Evolutionary conservation across 64 coral and sea anemone species (phyloP), one percentile per base, ranked within the genome.

Genomic region (Porites lutea): DNA sequence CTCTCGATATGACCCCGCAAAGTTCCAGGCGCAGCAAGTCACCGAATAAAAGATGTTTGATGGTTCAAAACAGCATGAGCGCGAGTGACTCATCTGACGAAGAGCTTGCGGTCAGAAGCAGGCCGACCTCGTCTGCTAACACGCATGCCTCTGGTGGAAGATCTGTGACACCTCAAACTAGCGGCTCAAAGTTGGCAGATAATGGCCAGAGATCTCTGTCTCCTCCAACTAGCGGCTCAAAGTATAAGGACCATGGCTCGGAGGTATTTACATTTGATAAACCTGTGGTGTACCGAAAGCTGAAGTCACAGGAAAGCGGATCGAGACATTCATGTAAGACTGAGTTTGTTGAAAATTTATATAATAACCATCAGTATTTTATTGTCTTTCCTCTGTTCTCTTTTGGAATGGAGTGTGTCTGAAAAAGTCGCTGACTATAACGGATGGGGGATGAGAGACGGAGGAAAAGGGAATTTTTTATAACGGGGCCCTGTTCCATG

Each of bases 41-140:
- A 21, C 81, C 63, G 11, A 22, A 80, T 12, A 61, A 80, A 60
- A 45, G 53, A 78, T 14, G 2, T 20, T 8, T 68, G 63, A 46
- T 7, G 10, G 62, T 60, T 65, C 58, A 84, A 52, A 67, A 84
- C 16, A n/a, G 44, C 9, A 6, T n/a, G 59, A 76, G 19, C 15
- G 62, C 37, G 16, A 84, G 81, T 52, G 81, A 84, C 4, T 84
- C 81, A 1, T 84, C 63, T 51, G 81, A 84, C 19, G 81, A 84
- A 49, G 62, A 69, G 6, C 48, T 51, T 1, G 19, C 12, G 54
- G 54, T 65, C 45, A 84, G 19, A 52, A 84, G 63, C 23, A 47
- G 47, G 12, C 51, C 14, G 46, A 13, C 63, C 19, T 84, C 81
- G 65, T 47, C 81, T 16, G 14, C 61, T 45, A 10, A 23, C 46